phyloP scores from a whole-genome alignment of 2,888 invertebrate species.

The Nycteola revayana region DNA sequence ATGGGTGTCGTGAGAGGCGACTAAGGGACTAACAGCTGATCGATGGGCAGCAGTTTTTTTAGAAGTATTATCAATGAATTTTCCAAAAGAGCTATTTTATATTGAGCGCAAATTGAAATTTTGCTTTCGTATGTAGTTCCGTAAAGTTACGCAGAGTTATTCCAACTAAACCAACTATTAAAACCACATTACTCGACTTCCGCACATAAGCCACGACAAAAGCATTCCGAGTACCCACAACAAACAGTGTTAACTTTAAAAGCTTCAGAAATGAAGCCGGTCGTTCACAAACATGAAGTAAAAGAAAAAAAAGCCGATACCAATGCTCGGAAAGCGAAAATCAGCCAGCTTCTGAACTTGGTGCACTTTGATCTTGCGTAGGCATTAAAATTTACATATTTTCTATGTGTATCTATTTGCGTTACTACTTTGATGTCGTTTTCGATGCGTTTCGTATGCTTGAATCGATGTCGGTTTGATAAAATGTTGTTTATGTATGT shows the following conservation, averaged over 20 bases:
- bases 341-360: constrained; percentile 38
- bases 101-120: no score
- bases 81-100: no score
- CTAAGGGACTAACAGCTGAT: no score
- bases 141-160: no score
- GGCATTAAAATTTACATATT: constrained; percentile 78
- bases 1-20: no score
- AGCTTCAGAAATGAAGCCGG: constrained; percentile 41
- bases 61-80: no score
- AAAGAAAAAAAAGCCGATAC: constrained; percentile 41
- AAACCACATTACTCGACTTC: background rate
- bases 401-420: constrained; percentile 61
- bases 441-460: constrained; percentile 48
- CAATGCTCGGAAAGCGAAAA: constrained; percentile 39
- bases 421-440: constrained; percentile 71
- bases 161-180: background rate
- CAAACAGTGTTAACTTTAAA: constrained; percentile 37
- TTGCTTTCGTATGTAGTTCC: constrained; percentile 10
- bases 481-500: constrained; percentile 29
- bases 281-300: constrained; percentile 21
- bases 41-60: no score
- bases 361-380: constrained; percentile 63
- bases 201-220: background rate
- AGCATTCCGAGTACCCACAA: constrained; percentile 10
- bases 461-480: constrained; percentile 43